Evolutionary conservation across 2,888 invertebrate species (phyloP), one percentile per base, ranked within the genome.

Genomic region (Leptinotarsa peninsularis): DNA sequence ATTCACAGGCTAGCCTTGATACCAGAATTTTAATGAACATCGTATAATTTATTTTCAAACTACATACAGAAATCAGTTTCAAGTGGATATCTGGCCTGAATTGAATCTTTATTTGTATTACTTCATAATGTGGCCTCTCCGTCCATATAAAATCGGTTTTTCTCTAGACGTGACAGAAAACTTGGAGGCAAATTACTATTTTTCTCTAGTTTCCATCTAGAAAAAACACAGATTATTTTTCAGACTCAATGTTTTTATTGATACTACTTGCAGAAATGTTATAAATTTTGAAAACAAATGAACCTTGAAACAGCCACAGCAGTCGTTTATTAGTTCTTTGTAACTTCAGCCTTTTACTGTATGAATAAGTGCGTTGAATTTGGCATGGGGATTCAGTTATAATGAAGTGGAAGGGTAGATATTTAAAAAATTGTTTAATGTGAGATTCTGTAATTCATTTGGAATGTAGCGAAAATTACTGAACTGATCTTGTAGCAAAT

Each of bases 401-500:
- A 43, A 33, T 63, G 82, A 83, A 78, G 81, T 81, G 83, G 81
- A 80, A 78, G 79, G 71, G 67, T 60, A 80, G 79, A 80, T 79
- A 75, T 73, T 75, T 76, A 76, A 82, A 83, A 85, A 83, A 85
- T 86, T 86, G 86, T 87, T 87, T 84, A 86, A 86, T 86, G 86
- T 87, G 87, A 86, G 86, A 87, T 87, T 85, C 85, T 84, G 86
- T 87, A 88, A 87, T 86, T 84, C 84, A 71, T 85, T 85, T 85
- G 87, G 85, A 85, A 84, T 82, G 85, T 86, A 87, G 86, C 82
- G 79, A 77, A 81, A 77, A 83, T 84, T 84, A 79, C 81, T 81
- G 84, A 85, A 86, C 85, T 85, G 86, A 84, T 83, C 81, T 81
- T 80, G 80, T 81, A 81, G 80, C 74, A 71, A 75, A 73, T 79